A percentile compares a stretch with the other conserved stretches of the same genome.
phyloP scores from a whole-genome alignment of 2,797 vertebrate genomes.

The Cirrhinus molitorella region DNA sequence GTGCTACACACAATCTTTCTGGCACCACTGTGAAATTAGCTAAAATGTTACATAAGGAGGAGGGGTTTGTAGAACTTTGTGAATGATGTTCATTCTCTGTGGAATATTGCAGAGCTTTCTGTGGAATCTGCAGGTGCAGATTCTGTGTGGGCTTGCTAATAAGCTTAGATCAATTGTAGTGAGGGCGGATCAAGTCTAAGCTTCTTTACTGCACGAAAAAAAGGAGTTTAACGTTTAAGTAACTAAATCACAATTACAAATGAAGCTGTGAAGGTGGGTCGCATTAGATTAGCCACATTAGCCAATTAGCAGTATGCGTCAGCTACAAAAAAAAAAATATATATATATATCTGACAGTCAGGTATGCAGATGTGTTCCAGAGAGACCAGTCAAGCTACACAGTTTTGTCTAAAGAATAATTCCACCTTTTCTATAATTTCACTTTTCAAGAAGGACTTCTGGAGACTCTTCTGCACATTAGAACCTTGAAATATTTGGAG shows the following conservation, averaged over 20 bases:
- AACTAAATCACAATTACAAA: slow-evolving; percentile 37
- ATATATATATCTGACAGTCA: background rate
- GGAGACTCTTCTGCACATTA: background rate
- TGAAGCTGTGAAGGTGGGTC: slow-evolving; percentile 18
- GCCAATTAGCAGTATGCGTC: slow-evolving; percentile 2
- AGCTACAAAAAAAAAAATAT: background rate
- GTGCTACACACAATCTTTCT: background rate
- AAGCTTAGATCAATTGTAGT: slow-evolving; percentile 34
- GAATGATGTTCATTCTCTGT: background rate
- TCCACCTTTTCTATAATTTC: background rate
- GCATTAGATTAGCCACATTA: slow-evolving; percentile 30
- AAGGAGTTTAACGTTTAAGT: slow-evolving; percentile 22
- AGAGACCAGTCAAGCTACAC: background rate
- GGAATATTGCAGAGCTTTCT: background rate
- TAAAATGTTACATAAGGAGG: background rate
- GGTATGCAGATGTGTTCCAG: background rate
- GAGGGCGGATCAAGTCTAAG: slow-evolving; percentile 37
- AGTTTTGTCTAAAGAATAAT: background rate
- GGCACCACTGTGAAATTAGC: background rate
- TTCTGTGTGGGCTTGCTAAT: slow-evolving; percentile 19
- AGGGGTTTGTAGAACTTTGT: background rate
- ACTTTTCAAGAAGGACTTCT: background rate
- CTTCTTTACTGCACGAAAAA: slow-evolving; percentile 22
- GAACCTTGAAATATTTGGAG: background rate
- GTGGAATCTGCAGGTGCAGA: slow-evolving; percentile 3